Base-by-base conservation (phyloP, 2,888 invertebrate species). In the Eristalis tenax region DNA sequence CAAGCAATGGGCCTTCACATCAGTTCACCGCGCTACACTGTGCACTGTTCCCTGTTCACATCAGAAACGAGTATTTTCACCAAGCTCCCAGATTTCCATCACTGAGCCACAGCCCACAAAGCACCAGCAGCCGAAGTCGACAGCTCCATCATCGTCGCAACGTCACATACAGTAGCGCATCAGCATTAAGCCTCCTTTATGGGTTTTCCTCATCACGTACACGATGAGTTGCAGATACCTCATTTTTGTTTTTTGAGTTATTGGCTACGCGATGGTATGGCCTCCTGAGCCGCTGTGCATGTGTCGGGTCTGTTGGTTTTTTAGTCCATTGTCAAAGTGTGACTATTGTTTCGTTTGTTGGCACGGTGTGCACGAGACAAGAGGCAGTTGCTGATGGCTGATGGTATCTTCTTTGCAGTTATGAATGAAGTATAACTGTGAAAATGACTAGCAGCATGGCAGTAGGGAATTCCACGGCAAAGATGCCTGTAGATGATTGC, bases 301-400 rank as follows among this genome's bases (percentile, higher is more conserved):
- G 8, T 65, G 61, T 69, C 70, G 73, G 87, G 79, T 87, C 87
- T 73, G 75, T 28, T 87, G 79, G 35, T 28, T 83, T 87, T 87
- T 70, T 75, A 87, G 83, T 71, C 86, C 86, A 87, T 83, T 87
- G 87, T 83, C 79, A 87, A 68, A 87, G 71, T 70, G 78, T 74
- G 65, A 79, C 66, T 75, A 70, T 83, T 69, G 76, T 80, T 79
- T 79, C 59, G 40, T 43, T 32, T 10, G 32, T 32, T 10, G n/a
- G 18, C 8, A 10, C 66, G 57, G 35, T 68, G 64, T 40, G 50
- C 66, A 64, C 38, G 23, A 23, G 64, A 13, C n/a, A 6, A 69
- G 22, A 23, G 59, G 23, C 59, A 13, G 26, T 26, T 2, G 22
- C 23, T 22, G 26, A 26, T 57, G 22, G 23, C 57, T 23, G 81